Evolutionary conservation across 53 echinoderm and acorn worm genomes (phyloP).

Genomic region (Stichopus horrens): DNA sequence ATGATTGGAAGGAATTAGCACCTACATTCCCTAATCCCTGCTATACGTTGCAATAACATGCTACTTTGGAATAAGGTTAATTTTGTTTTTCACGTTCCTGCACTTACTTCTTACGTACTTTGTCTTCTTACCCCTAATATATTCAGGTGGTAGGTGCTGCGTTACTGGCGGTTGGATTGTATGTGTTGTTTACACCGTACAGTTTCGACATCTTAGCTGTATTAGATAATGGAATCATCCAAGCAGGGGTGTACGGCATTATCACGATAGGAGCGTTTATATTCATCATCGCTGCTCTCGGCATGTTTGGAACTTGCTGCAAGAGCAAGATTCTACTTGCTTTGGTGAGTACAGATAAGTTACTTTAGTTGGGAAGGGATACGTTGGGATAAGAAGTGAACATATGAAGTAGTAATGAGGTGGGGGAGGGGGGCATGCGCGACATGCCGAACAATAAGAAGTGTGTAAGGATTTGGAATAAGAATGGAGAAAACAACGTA

Average conservation of each 20-base stretch:
- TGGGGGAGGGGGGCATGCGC: no score
- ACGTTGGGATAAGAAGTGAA: no score
- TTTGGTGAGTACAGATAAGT: conserved; percentile 56
- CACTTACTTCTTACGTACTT: not conserved
- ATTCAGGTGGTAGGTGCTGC: conserved; percentile 72
- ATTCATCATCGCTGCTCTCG: conserved; percentile 64
- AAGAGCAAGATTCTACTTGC: conserved; percentile 75
- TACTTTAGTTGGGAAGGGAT: no score
- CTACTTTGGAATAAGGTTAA: not conserved
- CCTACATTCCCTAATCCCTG: no score
- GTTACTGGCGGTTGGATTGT: conserved; percentile 81
- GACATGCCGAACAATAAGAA: no score
- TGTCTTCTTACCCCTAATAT: not conserved
- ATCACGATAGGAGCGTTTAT: conserved; percentile 80
- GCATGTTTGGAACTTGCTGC: conserved; percentile 74
- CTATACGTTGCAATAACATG: not conserved
- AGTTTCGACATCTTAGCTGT: conserved; percentile 70
- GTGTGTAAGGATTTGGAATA: no score
- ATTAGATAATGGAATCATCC: conserved; percentile 71
- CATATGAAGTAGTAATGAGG: no score
- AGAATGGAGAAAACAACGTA: no score
- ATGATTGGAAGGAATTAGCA: no score
- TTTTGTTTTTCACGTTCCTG: not conserved
- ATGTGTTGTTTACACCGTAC: conserved; percentile 71
- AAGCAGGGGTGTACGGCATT: conserved; percentile 70